phyloP scores from a whole-genome alignment of 1,140 invertebrate genomes.

The Eulimnadia texana region DNA sequence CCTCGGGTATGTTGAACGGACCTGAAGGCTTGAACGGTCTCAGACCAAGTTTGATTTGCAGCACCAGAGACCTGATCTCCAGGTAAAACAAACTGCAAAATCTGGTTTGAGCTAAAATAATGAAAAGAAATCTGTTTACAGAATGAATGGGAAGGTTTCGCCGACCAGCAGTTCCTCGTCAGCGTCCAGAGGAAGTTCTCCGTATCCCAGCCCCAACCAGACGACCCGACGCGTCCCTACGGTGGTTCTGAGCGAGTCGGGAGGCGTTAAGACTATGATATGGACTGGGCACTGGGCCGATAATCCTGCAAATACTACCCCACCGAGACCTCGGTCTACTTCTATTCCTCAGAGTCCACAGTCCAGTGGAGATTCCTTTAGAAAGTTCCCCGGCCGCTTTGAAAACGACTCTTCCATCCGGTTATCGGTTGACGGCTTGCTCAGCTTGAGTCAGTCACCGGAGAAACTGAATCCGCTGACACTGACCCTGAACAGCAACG shows the following conservation, averaged over 20 bases:
- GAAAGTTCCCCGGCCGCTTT: neutral
- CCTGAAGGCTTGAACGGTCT: neutral
- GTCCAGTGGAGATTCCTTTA: neutral
- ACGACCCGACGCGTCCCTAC: constrained; percentile 20
- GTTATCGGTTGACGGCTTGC: constrained; percentile 60
- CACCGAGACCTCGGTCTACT: constrained; percentile 6
- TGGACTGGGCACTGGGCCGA: constrained; percentile 21
- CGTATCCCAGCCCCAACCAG: neutral
- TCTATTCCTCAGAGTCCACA: neutral
- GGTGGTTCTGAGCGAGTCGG: constrained; percentile 26
- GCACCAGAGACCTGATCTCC: neutral
- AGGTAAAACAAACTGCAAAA: neutral
- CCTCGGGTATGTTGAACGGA: neutral
- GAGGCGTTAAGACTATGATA: constrained; percentile 27
- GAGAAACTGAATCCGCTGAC: neutral
- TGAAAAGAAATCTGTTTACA: neutral
- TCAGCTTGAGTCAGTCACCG: constrained; percentile 55
- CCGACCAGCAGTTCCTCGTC: neutral
- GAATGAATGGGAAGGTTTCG: neutral
- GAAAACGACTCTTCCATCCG: constrained; percentile 38
- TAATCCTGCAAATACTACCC: neutral
- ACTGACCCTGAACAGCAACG: neutral
- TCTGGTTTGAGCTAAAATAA: neutral
- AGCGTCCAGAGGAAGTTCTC: neutral
- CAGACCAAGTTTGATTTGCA: neutral